Evolutionary conservation across 2,797 vertebrate genomes (phyloP).

Genomic region (Scolopax bukidnonensis): DNA sequence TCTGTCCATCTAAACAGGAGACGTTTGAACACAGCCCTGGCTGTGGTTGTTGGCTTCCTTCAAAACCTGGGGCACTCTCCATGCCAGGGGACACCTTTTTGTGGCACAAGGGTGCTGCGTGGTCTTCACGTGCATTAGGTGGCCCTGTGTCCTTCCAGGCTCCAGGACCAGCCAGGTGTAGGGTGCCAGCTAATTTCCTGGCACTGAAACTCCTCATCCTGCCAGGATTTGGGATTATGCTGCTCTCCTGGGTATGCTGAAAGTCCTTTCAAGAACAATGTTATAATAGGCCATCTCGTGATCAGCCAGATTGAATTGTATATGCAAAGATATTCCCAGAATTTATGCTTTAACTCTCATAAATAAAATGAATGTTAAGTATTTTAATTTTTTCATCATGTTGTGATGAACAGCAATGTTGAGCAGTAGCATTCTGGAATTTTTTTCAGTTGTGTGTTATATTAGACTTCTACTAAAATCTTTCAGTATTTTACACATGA

Average conservation of each 20-base stretch:
- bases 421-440: background rate
- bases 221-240: background rate
- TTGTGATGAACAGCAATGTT: background rate
- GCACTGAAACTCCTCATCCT: background rate
- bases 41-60: background rate
- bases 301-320: background rate
- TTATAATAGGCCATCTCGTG: background rate
- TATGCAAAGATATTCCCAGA: background rate
- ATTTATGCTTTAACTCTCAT: background rate
- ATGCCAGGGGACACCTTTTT: background rate
- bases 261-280: background rate
- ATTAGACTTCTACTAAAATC: background rate
- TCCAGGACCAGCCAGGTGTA: fast-evolving
- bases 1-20: background rate
- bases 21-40: fast-evolving
- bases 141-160: background rate
- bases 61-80: background rate
- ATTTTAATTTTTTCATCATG: background rate
- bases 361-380: background rate
- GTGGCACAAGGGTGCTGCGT: background rate
- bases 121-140: fast-evolving
- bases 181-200: background rate
- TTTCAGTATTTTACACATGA: background rate
- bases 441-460: background rate
- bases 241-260: background rate